A percentile compares a stretch with the other conserved stretches of the same genome.
phyloP scores from a whole-genome alignment of 2,113 vertebrate genomes.

The Tilapia sparmanii region DNA sequence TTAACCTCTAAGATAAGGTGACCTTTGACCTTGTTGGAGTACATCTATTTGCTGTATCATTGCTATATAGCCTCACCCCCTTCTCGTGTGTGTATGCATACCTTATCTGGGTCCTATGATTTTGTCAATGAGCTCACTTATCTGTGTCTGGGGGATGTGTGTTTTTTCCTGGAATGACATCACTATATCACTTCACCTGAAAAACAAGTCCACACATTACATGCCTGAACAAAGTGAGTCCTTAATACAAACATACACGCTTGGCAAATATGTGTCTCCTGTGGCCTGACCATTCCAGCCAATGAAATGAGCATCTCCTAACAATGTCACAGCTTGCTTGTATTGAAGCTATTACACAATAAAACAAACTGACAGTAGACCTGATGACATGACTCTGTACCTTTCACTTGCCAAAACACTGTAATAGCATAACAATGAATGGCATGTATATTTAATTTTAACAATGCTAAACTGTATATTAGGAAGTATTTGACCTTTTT shows the following conservation, averaged over 20 bases:
- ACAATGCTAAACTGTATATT: neutral
- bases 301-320: neutral
- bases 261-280: neutral
- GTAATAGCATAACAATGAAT: neutral
- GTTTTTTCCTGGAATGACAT: neutral
- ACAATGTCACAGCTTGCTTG: neutral
- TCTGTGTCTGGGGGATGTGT: neutral
- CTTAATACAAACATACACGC: neutral
- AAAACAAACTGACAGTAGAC: neutral
- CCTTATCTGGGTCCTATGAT: neutral
- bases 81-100: neutral
- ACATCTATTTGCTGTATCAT: neutral
- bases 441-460: neutral
- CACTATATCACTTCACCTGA: neutral
- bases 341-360: neutral
- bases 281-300: neutral
- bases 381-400: neutral
- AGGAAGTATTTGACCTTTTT: neutral
- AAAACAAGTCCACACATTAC: neutral
- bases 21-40: neutral
- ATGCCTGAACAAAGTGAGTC: neutral
- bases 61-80: neutral
- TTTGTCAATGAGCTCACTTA: neutral
- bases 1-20: neutral
- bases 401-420: neutral